A percentile compares a stretch with the other conserved stretches of the same genome.
Conservation (phyloP, 2,797 vertebrate genomes). For the Astyanax mexicanus region DNA sequence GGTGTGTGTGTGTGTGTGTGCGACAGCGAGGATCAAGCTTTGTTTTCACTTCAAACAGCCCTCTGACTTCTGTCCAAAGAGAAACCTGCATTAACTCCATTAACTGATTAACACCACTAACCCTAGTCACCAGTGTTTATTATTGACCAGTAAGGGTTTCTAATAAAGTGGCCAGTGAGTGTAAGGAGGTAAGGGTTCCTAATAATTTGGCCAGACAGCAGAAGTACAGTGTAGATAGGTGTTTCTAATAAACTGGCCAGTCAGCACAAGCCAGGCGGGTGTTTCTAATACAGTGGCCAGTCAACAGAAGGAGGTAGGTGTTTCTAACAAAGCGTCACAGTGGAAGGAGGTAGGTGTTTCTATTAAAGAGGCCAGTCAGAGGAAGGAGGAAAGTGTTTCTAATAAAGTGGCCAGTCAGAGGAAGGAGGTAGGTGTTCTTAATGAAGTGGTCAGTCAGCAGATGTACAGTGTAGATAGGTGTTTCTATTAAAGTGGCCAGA, state of each 20-base stretch:
- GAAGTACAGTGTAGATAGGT: no score
- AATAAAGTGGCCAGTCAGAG: no score
- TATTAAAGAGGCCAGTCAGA: not conserved
- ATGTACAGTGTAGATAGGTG: no score
- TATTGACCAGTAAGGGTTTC: not conserved
- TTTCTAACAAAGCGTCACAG: no score
- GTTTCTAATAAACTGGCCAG: not conserved
- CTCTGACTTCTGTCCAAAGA: not conserved
- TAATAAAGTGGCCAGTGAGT: not conserved
- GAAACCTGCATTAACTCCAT: no score
- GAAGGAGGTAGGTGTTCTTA: not conserved
- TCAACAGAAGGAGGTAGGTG: not conserved
- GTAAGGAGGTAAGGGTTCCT: no score
- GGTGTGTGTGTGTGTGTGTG: not conserved
- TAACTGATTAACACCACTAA: no score
- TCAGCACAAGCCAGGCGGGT: no score
- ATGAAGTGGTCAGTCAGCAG: not conserved
- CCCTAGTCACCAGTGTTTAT: no score
- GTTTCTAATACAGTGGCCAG: not conserved
- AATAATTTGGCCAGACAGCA: no score
- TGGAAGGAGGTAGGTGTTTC: not conserved
- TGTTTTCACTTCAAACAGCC: conserved; percentile 36
- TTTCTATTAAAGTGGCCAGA: not conserved
- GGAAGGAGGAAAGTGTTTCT: no score
- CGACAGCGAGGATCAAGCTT: conserved; percentile 25